Conservation (phyloP, 2,888 invertebrate species). For the Parelbella ahira region DNA sequence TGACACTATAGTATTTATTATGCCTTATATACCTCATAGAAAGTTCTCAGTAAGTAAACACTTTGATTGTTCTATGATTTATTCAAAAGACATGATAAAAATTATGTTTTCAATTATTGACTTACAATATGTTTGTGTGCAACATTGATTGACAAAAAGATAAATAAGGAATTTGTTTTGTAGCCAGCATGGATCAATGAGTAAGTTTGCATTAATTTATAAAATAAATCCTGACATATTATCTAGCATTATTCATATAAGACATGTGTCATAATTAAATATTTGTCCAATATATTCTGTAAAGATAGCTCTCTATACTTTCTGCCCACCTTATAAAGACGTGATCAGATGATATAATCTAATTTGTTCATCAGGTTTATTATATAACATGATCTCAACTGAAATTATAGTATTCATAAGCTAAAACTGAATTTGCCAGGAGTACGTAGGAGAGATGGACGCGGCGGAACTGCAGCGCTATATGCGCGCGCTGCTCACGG, state of each 20-base stretch:
- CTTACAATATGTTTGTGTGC: neutral
- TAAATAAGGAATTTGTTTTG: slow-evolving; percentile 1
- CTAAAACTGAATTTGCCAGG: too few species aligned
- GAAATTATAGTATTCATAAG: too few species aligned
- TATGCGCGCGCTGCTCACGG: slow-evolving; percentile 89
- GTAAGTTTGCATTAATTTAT: slow-evolving; percentile 32
- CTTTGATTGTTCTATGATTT: slow-evolving; percentile 1
- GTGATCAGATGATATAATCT: too few species aligned
- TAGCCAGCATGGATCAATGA: slow-evolving; percentile 18
- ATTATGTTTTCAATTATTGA: slow-evolving; percentile 1
- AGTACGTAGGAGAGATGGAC: slow-evolving; percentile 86
- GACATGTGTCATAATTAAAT: too few species aligned
- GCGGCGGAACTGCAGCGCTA: slow-evolving; percentile 86
- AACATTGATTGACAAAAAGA: too few species aligned
- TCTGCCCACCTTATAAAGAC: too few species aligned
- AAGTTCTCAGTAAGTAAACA: slow-evolving; percentile 84
- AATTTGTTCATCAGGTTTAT: too few species aligned
- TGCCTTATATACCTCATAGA: slow-evolving; percentile 93
- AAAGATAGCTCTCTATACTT: too few species aligned
- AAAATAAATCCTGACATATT: too few species aligned
- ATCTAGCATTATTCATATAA: too few species aligned
- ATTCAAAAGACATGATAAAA: neutral
- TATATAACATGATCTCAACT: too few species aligned
- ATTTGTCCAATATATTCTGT: too few species aligned
- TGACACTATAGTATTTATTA: slow-evolving; percentile 91